Evolutionary conservation across 2,888 invertebrate species (phyloP), one percentile per base, ranked within the genome.

Genomic region (Epinotia demarniana): DNA sequence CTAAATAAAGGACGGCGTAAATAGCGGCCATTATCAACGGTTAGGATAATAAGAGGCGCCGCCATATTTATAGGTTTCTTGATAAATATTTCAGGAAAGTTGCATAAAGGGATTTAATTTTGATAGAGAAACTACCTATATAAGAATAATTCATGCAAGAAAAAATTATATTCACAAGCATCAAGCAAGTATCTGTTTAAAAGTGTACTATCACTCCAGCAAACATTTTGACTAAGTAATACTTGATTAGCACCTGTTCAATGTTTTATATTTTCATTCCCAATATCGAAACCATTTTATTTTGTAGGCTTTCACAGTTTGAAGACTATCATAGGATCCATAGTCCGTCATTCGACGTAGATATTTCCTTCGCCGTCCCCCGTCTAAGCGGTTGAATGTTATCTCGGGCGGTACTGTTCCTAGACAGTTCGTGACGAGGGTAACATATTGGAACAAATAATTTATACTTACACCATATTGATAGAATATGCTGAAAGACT

Each of bases 21-120:
- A 81, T 79, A 80, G 79, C 81, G 49, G 79, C 79, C 73, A 81
- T 82, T 80, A 80, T 78, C 67, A 67, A 71, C 77, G 78, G 73
- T 66, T 64, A 78, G 79, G 75, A 67, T 75, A 75, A 78, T 78
- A 78, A 79, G 79, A 77, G 78, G 76, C 77, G 53, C 75, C 74
- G 46, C 69, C 13, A 57, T 74, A 70, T 75, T 74, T 75, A 71
- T 66, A 23, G 64, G 49, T 63, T 63, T 57, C 64, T 9, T 53
- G 60, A 19, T 60, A 60, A 57, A 43, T 64, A 13, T 55, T 68
- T 43, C 27, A 60, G 46, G 16, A 19, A 60, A 23, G 12, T 53
- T 11, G 9, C n/a, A 8, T 18, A 43, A 58, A 43, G 57, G 43
- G 43, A 58, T 3, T 13, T 57, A 13, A 11, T 69, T 6, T 2